phyloP scores from a whole-genome alignment of 2,797 vertebrate species.

The Scyliorhinus canicula region DNA sequence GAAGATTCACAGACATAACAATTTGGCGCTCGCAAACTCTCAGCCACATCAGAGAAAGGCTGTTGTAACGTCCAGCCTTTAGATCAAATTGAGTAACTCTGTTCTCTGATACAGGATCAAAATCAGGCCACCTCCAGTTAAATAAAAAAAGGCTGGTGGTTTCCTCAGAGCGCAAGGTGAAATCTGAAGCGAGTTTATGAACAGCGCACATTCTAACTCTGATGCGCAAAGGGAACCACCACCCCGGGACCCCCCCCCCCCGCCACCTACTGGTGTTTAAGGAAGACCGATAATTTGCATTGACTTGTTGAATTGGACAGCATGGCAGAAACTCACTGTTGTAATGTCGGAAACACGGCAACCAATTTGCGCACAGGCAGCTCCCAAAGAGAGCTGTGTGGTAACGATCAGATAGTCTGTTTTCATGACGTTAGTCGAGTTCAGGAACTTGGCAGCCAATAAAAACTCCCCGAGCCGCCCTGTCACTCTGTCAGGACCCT shows the following conservation, averaged over 20 bases:
- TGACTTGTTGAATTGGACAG: too few species aligned
- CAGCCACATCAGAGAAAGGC: constrained; percentile 20
- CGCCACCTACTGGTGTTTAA: not conserved
- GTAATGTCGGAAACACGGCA: too few species aligned
- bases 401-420: too few species aligned
- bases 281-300: not conserved
- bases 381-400: too few species aligned
- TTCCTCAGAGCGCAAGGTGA: not conserved
- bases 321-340: too few species aligned
- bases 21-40: not conserved
- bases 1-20: constrained; percentile 25
- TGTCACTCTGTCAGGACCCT: too few species aligned
- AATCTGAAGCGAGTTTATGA: not conserved
- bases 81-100: not conserved
- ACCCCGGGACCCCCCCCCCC: too few species aligned
- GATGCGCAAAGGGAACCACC: not conserved
- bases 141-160: not conserved
- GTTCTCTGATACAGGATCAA: not conserved
- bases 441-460: too few species aligned
- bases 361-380: too few species aligned
- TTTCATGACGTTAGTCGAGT: too few species aligned
- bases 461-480: too few species aligned
- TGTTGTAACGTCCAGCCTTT: not conserved
- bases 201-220: not conserved
- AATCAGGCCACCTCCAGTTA: not conserved